Conservation (phyloP, 2,797 vertebrate genomes). For the Catharus ustulatus region DNA sequence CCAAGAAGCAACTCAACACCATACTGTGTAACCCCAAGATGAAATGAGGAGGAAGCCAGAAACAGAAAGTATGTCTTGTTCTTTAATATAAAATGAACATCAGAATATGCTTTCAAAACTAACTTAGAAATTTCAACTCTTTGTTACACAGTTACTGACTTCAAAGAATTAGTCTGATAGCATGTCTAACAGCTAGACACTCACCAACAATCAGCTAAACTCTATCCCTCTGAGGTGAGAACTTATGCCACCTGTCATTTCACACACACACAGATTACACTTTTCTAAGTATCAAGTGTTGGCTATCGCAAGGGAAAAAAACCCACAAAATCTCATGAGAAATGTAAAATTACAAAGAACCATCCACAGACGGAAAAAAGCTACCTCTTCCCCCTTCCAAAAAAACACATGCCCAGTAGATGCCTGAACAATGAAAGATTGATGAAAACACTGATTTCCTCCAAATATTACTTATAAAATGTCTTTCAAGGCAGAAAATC, state of each 20-base stretch:
- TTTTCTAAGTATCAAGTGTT: not conserved
- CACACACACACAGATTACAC: not conserved
- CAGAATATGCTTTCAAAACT: not conserved
- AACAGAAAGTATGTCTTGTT: not conserved
- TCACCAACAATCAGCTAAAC: not conserved
- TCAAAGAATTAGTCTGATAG: not conserved
- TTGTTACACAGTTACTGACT: not conserved
- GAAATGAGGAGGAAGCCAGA: not conserved
- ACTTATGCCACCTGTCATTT: not conserved
- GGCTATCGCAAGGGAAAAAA: not conserved
- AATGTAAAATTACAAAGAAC: not conserved
- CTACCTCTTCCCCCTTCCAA: not conserved
- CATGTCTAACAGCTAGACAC: not conserved
- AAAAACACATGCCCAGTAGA: not conserved
- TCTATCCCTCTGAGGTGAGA: not conserved
- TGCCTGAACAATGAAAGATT: not conserved
- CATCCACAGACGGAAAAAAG: not conserved
- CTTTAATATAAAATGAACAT: not conserved
- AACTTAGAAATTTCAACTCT: not conserved
- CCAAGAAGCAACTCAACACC: not conserved
- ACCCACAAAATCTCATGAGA: not conserved
- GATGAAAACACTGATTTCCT: not conserved
- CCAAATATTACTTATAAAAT: not conserved
- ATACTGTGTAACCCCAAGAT: not conserved
- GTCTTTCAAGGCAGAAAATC: not conserved